phyloP scores from a whole-genome alignment of 2,797 vertebrate species.

The Macropus fuliginosus region DNA sequence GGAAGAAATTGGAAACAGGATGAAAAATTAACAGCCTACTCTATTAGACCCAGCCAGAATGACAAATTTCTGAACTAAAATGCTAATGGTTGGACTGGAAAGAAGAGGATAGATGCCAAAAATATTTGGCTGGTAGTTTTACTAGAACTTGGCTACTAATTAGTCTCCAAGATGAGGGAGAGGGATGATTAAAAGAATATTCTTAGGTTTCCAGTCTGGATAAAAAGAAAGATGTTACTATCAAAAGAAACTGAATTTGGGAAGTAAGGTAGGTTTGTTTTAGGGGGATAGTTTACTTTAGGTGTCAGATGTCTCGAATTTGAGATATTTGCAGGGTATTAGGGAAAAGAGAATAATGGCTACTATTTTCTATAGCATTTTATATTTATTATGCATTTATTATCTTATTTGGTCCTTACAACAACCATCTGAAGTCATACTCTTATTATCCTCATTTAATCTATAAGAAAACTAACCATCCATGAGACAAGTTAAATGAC shows the following conservation, averaged over 20 bases:
- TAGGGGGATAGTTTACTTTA: not conserved
- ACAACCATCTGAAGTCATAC: not conserved
- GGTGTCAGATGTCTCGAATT: not conserved
- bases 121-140: not conserved
- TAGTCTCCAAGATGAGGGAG: not conserved
- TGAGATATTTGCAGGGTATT: not conserved
- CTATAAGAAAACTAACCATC: conserved; percentile 20
- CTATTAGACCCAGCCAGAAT: not conserved
- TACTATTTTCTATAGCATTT: not conserved
- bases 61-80: not conserved
- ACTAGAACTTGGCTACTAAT: not conserved
- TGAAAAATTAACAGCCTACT: not conserved
- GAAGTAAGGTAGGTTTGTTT: not conserved
- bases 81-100: not conserved
- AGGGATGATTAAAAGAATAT: not conserved
- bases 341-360: not conserved
- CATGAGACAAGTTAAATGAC: not conserved
- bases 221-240: not conserved
- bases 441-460: not conserved
- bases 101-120: not conserved
- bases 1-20: not conserved
- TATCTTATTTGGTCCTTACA: not conserved
- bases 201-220: not conserved
- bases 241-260: not conserved
- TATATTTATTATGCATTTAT: not conserved